phyloP scores from a whole-genome alignment of 2,797 vertebrate species.

The Danio albolineatus region DNA sequence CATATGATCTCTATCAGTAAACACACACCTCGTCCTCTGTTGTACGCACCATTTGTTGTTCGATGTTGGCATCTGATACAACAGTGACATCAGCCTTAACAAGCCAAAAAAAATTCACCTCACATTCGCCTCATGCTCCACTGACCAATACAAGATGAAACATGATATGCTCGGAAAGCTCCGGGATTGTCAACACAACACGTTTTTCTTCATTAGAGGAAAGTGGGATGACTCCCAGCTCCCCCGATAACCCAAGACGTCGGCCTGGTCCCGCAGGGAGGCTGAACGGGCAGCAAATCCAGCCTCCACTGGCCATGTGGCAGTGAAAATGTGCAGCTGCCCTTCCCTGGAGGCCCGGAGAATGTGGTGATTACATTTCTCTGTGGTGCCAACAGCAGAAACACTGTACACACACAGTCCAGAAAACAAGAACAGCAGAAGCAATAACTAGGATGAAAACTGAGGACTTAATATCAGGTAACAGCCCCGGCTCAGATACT shows the following conservation, averaged over 20 bases:
- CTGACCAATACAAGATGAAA: constrained; percentile 32
- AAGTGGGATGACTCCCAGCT: constrained; percentile 59
- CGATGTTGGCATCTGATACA: too few relatives aligned
- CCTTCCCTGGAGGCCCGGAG: constrained; percentile 60
- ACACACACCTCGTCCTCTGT: too few relatives aligned
- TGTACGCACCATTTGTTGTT: too few relatives aligned
- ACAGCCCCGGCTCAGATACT: neutral
- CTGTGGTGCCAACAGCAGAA: constrained; percentile 54
- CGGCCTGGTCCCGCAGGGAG: constrained; percentile 68
- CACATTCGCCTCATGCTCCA: constrained; percentile 37
- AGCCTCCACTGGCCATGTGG: constrained; percentile 65
- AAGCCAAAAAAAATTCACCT: constrained; percentile 26
- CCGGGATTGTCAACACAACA: constrained; percentile 59
- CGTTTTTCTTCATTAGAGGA: constrained; percentile 61
- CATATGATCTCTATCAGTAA: too few relatives aligned
- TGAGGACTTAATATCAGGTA: constrained; percentile 20
- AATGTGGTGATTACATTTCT: constrained; percentile 73
- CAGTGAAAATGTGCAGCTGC: constrained; percentile 69
- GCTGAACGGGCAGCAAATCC: constrained; percentile 68
- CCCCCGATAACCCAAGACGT: constrained; percentile 68
- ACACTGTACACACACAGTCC: constrained; percentile 24
- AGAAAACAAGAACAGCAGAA: constrained; percentile 26
- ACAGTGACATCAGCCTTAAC: too few relatives aligned
- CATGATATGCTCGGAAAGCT: constrained; percentile 41
- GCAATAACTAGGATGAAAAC: constrained; percentile 5